These are phyloP conservation scores for Geodia barretti DNA, from an alignment of 37 sponge, comb jelly and placozoan species.

Conservation along the genomic window DNA sequence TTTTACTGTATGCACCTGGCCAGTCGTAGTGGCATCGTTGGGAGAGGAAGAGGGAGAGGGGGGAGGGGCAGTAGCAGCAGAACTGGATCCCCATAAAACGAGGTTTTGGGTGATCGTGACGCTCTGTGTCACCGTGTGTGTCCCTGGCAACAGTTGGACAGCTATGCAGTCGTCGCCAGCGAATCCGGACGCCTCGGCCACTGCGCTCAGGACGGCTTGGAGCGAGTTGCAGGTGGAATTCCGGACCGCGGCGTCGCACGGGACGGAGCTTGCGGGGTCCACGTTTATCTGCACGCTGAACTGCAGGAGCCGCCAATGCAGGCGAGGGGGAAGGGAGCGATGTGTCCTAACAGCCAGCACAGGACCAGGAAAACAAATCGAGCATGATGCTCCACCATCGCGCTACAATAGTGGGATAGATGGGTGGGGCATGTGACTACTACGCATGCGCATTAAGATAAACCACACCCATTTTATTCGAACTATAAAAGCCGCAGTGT, in stretches of 20 bases:
- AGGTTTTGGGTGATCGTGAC: not conserved
- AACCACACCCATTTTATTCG: too few relatives aligned
- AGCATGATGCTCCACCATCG: too few relatives aligned
- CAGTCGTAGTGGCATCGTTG: not conserved
- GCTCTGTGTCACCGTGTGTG: not conserved
- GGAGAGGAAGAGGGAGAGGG: not conserved
- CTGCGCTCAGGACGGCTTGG: not conserved
- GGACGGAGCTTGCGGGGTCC: not conserved
- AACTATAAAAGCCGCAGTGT: too few relatives aligned
- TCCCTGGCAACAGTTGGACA: not conserved
- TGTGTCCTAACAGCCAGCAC: too few relatives aligned
- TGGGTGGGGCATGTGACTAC: too few relatives aligned
- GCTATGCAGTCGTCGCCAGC: not conserved
- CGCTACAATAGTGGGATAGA: too few relatives aligned
- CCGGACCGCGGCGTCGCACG: not conserved
- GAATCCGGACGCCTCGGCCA: not conserved
- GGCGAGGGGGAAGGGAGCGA: too few relatives aligned
- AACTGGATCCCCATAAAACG: not conserved
- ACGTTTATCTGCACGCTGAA: not conserved
- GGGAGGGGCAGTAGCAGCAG: not conserved
- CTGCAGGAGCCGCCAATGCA: not conserved
- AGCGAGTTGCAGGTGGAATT: not conserved
- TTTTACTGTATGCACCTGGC: slow-evolving; percentile 7
- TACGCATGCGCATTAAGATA: too few relatives aligned
- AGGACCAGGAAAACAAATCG: too few relatives aligned